A percentile compares a stretch with the other conserved stretches of the same genome.
Conservation (phyloP, 2,888 invertebrate genomes). For the Fissipunctia ypsillon region DNA sequence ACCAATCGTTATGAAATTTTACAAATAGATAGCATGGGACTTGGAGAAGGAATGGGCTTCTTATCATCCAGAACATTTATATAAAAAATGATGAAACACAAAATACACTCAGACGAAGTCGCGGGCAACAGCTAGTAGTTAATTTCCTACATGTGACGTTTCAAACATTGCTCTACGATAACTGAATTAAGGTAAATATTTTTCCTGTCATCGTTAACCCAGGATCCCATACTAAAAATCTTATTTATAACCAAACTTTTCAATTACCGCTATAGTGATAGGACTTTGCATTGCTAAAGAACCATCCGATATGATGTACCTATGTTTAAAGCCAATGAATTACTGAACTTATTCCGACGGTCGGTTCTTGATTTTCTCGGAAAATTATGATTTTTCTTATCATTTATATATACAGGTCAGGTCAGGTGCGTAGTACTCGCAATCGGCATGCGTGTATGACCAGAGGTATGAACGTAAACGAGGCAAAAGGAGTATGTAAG, state of each 20-base stretch:
- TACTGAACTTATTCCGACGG: background rate
- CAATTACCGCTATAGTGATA: constrained; percentile 14
- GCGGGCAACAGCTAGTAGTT: background rate
- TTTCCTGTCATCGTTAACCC: background rate
- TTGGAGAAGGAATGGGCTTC: background rate
- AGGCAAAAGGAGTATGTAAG: too few relatives aligned
- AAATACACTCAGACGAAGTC: background rate
- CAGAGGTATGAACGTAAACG: too few relatives aligned
- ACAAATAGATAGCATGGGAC: too few relatives aligned
- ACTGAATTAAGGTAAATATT: background rate
- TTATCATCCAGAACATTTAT: background rate
- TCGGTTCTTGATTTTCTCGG: background rate
- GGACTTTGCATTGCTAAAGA: constrained; percentile 11
- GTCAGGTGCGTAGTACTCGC: too few relatives aligned
- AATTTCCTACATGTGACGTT: background rate
- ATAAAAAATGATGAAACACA: background rate
- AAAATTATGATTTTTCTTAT: background rate
- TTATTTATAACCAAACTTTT: constrained; percentile 27
- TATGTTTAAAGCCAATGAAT: background rate
- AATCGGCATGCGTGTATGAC: too few relatives aligned
- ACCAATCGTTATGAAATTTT: background rate
- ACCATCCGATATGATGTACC: background rate
- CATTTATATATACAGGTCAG: too few relatives aligned
- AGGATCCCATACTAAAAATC: background rate
- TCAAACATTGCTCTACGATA: background rate